Conservation (phyloP, 1,140 invertebrate genomes). For the Leguminivora glycinivorella region DNA sequence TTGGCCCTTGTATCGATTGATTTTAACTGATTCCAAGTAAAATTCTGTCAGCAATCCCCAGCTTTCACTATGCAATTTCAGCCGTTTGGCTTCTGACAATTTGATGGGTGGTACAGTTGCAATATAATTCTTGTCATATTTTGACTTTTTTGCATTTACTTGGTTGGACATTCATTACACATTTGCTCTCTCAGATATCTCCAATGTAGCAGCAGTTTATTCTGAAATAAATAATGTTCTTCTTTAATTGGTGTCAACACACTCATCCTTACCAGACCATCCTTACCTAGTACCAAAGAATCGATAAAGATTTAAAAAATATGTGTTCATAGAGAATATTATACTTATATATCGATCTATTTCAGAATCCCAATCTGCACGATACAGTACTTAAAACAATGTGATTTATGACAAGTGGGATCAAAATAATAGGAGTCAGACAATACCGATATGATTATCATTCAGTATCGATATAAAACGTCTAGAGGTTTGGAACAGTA, state of each 20-base stretch:
- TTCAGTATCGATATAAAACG: too few species aligned
- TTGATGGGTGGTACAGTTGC: slow-evolving; percentile 51
- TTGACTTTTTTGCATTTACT: not conserved
- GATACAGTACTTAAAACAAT: too few species aligned
- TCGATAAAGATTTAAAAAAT: too few species aligned
- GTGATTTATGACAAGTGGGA: too few species aligned
- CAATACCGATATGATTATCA: too few species aligned
- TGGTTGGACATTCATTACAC: slow-evolving; percentile 15
- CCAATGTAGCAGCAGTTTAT: not conserved
- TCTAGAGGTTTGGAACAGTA: too few species aligned
- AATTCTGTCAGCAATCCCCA: slow-evolving; percentile 67
- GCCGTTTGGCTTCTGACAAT: slow-evolving; percentile 53
- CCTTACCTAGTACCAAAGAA: too few species aligned
- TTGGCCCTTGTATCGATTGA: slow-evolving; percentile 46
- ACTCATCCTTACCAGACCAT: too few species aligned
- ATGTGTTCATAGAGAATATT: too few species aligned
- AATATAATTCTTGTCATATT: slow-evolving; percentile 39
- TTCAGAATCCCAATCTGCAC: too few species aligned
- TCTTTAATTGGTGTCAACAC: not conserved
- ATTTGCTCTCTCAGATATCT: not conserved
- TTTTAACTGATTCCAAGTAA: slow-evolving; percentile 70
- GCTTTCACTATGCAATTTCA: slow-evolving; percentile 51
- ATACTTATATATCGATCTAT: too few species aligned
- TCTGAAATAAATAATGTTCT: not conserved
- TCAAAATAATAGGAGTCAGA: too few species aligned